Evolutionary conservation across 2,888 invertebrate genomes (phyloP), one percentile per base, ranked within the genome.

Genomic region (Acleris cristana): DNA sequence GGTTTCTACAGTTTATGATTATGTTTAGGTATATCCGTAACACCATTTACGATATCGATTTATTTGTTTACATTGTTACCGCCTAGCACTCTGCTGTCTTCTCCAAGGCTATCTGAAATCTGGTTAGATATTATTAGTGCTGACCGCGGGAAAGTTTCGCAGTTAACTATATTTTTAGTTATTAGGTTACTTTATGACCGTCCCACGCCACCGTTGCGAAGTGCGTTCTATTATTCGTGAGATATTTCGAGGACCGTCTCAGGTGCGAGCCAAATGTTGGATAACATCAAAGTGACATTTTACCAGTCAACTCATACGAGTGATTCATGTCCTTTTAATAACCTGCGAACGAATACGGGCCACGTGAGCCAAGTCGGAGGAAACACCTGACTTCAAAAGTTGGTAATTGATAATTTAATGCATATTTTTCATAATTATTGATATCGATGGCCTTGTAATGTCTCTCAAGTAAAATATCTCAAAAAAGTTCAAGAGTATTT

Each of bases 171-270:
- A 83, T 83, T 80, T 82, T 76, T 78, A 77, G 75, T 69, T 68
- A 70, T 52, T 65, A 64, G 69, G 69, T 64, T 70, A 69, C 61
- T 75, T 72, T 81, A 79, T 81, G 78, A 76, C 69, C 78, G 61
- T 81, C 83, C 80, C 79, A 84, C 83, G 83, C 75, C 57, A 71
- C 75, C 56, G 76, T 79, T 77, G 81, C 79, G 74, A 78, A 79
- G 74, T 78, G 77, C 76, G 81, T 80, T 82, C 78, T 74, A 74
- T 69, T 68, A 68, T 64, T 63, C 56, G 49, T 65, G 49, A 51
- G 51, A 54, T 62, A 69, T 69, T 69, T 71, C 58, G 65, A 67
- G 70, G 70, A 52, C 59, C 60, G 55, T 57, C 67, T 74, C 76
- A 81, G 81, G 80, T 82, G 79, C 68, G 70, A 72, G 80, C 80